Conservation (phyloP, 2,113 vertebrate genomes). For the Motacilla alba region DNA sequence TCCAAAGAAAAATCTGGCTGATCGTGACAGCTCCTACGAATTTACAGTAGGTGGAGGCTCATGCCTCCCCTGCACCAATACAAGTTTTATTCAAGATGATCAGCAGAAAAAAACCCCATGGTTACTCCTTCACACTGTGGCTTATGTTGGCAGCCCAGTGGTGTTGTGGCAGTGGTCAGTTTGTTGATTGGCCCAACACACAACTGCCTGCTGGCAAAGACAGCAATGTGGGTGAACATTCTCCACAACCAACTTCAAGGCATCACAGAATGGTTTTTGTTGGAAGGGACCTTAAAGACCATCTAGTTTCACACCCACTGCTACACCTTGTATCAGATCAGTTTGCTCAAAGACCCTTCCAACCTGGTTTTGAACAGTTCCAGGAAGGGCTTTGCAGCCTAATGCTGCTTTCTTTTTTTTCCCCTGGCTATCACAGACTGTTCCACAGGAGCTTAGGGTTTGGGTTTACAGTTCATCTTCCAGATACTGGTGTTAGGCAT, state of each 20-base stretch:
- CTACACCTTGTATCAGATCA: neutral
- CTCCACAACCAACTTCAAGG: neutral
- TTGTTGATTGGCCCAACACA: neutral
- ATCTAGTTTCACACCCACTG: no score
- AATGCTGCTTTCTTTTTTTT: neutral
- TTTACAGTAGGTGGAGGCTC: neutral
- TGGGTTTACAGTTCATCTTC: neutral
- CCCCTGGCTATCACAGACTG: neutral
- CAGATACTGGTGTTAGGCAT: neutral
- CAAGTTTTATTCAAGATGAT: neutral
- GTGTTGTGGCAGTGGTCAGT: neutral
- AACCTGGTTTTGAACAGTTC: neutral
- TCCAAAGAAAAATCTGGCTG: neutral
- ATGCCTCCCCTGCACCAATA: neutral
- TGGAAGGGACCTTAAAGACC: neutral
- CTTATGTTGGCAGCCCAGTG: neutral
- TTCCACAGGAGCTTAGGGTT: neutral
- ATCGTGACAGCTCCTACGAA: neutral
- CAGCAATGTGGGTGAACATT: neutral
- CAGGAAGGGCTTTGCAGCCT: neutral
- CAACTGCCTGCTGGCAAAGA: neutral
- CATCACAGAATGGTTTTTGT: neutral
- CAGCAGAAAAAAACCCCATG: neutral
- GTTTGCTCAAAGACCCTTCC: neutral
- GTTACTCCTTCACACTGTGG: neutral